A percentile compares a stretch with the other conserved stretches of the same genome.
These are phyloP conservation scores for Paradoxurus hermaphroditus DNA, from an alignment of 2,113 vertebrate genomes.

Conservation along the genomic window DNA sequence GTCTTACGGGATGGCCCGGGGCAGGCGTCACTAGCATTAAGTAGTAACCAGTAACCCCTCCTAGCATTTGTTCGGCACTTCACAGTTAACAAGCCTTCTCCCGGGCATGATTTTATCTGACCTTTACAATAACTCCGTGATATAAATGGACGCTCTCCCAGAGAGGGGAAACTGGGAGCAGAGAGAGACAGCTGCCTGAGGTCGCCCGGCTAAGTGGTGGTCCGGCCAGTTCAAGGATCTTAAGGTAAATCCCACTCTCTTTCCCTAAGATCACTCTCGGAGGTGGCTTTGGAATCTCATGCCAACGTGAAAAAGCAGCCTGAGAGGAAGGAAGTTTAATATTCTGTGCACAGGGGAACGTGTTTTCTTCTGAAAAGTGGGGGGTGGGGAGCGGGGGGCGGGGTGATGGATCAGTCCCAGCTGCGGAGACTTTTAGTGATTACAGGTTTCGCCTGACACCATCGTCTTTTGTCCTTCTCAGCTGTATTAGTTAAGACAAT, in stretches of 20 bases:
- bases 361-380: not conserved
- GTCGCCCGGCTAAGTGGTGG: not conserved
- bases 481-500: not conserved
- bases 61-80: not conserved
- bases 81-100: not conserved
- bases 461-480: not conserved
- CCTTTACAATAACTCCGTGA: not conserved
- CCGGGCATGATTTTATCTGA: not conserved
- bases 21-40: not conserved
- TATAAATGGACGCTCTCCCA: not conserved
- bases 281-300: not conserved
- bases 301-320: not conserved
- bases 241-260: not conserved
- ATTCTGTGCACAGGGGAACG: not conserved
- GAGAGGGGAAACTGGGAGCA: not conserved
- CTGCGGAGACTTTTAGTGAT: not conserved
- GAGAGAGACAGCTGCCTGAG: not conserved
- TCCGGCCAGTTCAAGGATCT: not conserved
- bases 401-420: not conserved
- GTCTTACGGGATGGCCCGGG: rapidly evolving
- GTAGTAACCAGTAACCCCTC: not conserved
- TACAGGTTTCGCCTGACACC: not conserved
- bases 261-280: not conserved
- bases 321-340: not conserved
- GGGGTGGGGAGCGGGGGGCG: too few relatives aligned